Evolutionary conservation across 2,888 invertebrate species (phyloP).

Genomic region (Orchestes rusci): DNA sequence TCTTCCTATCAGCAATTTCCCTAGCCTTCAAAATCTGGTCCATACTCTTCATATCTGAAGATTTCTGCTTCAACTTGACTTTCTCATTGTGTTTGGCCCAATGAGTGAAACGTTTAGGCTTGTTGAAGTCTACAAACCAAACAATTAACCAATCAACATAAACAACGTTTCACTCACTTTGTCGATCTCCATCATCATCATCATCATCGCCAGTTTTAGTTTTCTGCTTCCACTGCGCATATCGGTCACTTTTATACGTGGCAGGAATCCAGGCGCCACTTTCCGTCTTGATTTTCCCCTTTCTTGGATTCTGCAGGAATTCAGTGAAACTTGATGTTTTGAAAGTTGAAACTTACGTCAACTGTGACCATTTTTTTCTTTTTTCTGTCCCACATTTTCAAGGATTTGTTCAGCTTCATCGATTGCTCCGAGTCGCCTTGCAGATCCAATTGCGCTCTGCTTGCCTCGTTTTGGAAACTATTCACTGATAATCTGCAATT

Average conservation of each 20-base stretch:
- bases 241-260: slow-evolving; percentile 86
- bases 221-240: slow-evolving; percentile 78
- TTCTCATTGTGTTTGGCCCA: slow-evolving; percentile 78
- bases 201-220: slow-evolving; percentile 53
- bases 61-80: slow-evolving; percentile 51
- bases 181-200: slow-evolving; percentile 39
- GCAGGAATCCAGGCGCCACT: slow-evolving; percentile 93
- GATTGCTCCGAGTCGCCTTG: slow-evolving; percentile 70
- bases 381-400: slow-evolving; percentile 88
- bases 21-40: slow-evolving; percentile 75
- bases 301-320: slow-evolving; percentile 47
- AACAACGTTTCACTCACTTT: slow-evolving; percentile 7
- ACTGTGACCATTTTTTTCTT: slow-evolving; percentile 89
- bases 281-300: slow-evolving; percentile 86
- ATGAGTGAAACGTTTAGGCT: slow-evolving; percentile 52
- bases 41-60: slow-evolving; percentile 60
- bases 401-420: slow-evolving; percentile 52
- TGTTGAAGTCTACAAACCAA: background rate
- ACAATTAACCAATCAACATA: background rate
- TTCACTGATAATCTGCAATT: slow-evolving; percentile 65
- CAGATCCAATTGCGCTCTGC: slow-evolving; percentile 73
- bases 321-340: no score
- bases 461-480: slow-evolving; percentile 72
- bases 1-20: slow-evolving; percentile 55
- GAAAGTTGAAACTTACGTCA: slow-evolving; percentile 51